Conservation (phyloP, 2,888 invertebrate species). For the Villa cingulata region DNA sequence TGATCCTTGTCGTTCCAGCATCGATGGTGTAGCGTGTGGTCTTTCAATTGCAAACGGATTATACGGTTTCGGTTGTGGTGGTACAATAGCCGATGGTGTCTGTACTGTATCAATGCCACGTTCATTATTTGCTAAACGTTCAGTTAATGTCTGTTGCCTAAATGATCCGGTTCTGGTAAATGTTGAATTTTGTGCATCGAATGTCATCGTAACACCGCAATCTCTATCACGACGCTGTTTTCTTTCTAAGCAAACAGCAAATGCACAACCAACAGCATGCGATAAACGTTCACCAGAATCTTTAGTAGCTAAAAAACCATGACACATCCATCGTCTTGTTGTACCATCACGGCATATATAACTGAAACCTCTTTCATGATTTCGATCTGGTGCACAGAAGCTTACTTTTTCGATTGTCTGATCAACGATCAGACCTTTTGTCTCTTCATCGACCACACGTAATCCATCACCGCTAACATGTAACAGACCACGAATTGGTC, state of each 20-base stretch:
- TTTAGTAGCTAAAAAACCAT: slow-evolving; percentile 91
- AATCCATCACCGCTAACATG: slow-evolving; percentile 92
- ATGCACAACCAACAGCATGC: slow-evolving; percentile 98
- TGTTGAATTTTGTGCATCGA: slow-evolving; percentile 76
- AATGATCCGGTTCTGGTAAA: slow-evolving; percentile 91
- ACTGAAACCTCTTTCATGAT: slow-evolving; percentile 91
- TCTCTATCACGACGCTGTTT: slow-evolving; percentile 97
- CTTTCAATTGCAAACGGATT: slow-evolving; percentile 92
- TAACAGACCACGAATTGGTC: slow-evolving; percentile 77
- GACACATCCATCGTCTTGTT: slow-evolving; percentile 99
- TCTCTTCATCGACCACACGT: slow-evolving; percentile 96
- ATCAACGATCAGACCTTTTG: slow-evolving; percentile 95
- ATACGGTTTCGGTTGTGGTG: slow-evolving; percentile 46
- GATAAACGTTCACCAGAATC: slow-evolving; percentile 95
- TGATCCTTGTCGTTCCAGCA: slow-evolving; percentile 90
- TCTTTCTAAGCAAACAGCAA: slow-evolving; percentile 93
- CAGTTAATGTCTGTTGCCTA: slow-evolving; percentile 68
- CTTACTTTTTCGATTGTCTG: slow-evolving; percentile 99
- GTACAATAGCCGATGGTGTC: slow-evolving; percentile 31
- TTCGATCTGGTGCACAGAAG: slow-evolving; percentile 98
- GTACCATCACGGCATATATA: slow-evolving; percentile 99
- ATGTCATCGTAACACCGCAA: slow-evolving; percentile 85
- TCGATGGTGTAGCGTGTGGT: slow-evolving; percentile 87
- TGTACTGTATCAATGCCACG: slow-evolving; percentile 29
- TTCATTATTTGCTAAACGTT: slow-evolving; percentile 50